These are phyloP conservation scores for Diglossa cyanea DNA, from an alignment of 2,797 vertebrate species.

Conservation along the genomic window DNA sequence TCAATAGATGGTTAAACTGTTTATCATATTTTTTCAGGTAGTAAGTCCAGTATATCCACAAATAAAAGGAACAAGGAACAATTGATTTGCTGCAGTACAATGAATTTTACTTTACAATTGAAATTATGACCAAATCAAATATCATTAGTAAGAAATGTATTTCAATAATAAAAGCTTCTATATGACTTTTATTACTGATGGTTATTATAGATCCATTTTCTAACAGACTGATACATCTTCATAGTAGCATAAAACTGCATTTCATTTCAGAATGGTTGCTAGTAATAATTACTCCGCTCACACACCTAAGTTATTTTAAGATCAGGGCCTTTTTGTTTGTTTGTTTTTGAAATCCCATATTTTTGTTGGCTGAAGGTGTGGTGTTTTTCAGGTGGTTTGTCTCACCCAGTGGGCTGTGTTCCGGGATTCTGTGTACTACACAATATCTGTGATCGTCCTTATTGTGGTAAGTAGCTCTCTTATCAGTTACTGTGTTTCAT, in stretches of 20 bases:
- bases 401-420: conserved; percentile 95
- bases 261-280: not conserved
- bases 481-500: not conserved
- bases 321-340: not conserved
- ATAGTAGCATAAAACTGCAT: not conserved
- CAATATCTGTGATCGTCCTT: conserved; percentile 87
- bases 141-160: not conserved
- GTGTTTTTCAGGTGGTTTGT: conserved; percentile 85
- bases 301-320: not conserved
- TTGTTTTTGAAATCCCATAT: not conserved
- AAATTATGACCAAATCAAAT: not conserved
- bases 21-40: not conserved
- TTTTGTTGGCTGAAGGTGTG: conserved; percentile 26
- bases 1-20: not conserved
- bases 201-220: not conserved
- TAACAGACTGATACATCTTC: not conserved
- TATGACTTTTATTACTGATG: not conserved
- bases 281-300: not conserved
- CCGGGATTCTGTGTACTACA: conserved; percentile 95
- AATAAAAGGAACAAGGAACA: not conserved
- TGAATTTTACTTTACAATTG: not conserved
- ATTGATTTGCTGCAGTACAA: not conserved
- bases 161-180: not conserved
- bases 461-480: conserved; percentile 86
- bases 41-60: not conserved